Conservation (phyloP, 1,140 invertebrate genomes). For the Euschistus heros region DNA sequence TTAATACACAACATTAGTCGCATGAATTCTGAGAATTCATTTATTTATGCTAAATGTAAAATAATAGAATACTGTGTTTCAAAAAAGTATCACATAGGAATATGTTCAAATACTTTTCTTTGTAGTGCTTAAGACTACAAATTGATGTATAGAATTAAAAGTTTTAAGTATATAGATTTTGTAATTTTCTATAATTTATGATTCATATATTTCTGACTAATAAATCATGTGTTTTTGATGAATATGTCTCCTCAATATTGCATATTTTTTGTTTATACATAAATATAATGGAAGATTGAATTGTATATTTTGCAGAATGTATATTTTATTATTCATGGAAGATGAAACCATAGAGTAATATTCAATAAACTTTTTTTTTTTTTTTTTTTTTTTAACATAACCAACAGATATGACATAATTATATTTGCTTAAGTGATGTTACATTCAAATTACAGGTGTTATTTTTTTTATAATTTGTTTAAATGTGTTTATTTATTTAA, state of each 20-base stretch:
- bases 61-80: neutral
- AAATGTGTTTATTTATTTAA: too few species aligned
- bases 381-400: too few species aligned
- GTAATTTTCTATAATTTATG: slow-evolving; percentile 15
- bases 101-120: slow-evolving; percentile 2
- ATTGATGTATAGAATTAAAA: slow-evolving; percentile 8
- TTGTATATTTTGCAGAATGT: neutral
- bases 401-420: too few species aligned
- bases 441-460: too few species aligned
- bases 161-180: slow-evolving; percentile 6
- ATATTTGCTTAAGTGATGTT: too few species aligned
- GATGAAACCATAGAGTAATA: neutral
- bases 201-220: neutral
- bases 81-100: neutral
- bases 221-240: neutral
- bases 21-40: slow-evolving; percentile 14
- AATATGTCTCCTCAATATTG: neutral
- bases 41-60: neutral
- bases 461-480: too few species aligned
- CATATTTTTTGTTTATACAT: neutral
- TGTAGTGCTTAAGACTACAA: slow-evolving; percentile 13
- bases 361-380: neutral
- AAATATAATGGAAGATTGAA: neutral
- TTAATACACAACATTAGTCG: slow-evolving; percentile 12
- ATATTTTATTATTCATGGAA: neutral